Evolutionary conservation across 2,797 vertebrate species (phyloP).

Genomic region (Zenarchopterus dispar): DNA sequence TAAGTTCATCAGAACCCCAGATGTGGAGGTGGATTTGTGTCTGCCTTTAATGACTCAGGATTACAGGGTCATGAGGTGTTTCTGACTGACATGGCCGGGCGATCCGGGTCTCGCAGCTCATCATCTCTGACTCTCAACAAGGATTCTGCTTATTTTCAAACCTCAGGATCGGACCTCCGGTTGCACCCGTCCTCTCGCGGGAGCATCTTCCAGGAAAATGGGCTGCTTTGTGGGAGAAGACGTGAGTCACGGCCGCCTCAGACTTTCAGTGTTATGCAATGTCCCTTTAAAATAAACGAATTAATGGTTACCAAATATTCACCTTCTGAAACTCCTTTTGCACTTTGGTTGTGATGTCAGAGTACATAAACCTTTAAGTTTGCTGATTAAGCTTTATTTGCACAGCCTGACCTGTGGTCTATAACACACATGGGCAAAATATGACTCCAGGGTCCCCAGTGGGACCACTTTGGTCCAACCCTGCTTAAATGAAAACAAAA

Average conservation of each 20-base stretch:
- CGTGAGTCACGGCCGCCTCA: not conserved
- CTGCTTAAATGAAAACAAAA: too few species aligned
- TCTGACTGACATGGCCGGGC: not conserved
- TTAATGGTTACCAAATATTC: not conserved
- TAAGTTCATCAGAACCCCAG: not conserved
- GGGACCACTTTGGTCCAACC: too few species aligned
- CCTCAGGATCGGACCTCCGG: not conserved
- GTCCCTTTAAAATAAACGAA: not conserved
- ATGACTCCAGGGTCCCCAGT: too few species aligned
- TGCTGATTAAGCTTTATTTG: too few species aligned
- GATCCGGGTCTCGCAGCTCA: not conserved
- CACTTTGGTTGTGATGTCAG: too few species aligned
- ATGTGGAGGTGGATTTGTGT: too few species aligned
- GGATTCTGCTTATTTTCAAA: constrained; percentile 6
- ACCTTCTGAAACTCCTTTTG: too few species aligned
- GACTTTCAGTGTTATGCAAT: not conserved
- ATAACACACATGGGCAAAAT: too few species aligned
- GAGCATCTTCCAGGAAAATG: constrained; percentile 12
- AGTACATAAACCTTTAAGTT: too few species aligned
- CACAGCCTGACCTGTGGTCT: too few species aligned
- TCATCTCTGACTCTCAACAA: not conserved
- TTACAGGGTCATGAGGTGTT: not conserved
- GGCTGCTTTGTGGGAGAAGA: constrained; percentile 13
- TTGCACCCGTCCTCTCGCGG: not conserved
- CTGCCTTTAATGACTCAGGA: too few species aligned